Conservation (phyloP, 2,888 invertebrate species). For the Oxystoma pomonae region DNA sequence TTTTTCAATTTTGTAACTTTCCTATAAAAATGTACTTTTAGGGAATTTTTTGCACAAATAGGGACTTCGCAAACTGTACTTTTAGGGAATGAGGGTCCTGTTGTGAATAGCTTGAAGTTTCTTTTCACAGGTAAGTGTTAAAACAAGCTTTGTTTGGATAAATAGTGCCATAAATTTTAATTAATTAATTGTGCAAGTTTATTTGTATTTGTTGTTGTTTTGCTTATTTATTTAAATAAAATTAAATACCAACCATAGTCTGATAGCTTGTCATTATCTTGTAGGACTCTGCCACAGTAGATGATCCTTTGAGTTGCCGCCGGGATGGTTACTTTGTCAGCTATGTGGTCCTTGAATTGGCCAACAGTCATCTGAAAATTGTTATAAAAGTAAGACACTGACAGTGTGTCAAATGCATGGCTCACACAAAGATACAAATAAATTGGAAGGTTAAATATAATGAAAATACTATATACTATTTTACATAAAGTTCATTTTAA, state of each 20-base stretch:
- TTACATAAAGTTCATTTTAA: background rate
- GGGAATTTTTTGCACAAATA: too few species aligned
- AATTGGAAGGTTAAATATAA: background rate
- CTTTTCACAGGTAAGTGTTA: too few species aligned
- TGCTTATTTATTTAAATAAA: too few species aligned
- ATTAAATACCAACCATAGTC: constrained; percentile 86
- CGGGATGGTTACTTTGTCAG: constrained; percentile 72
- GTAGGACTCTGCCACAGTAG: constrained; percentile 89
- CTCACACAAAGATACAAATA: background rate
- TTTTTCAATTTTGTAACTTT: too few species aligned
- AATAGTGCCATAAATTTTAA: too few species aligned
- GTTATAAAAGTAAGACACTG: background rate
- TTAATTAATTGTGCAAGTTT: too few species aligned
- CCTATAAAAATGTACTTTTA: too few species aligned
- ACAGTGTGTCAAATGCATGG: background rate
- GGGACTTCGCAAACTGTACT: too few species aligned
- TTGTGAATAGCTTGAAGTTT: too few species aligned
- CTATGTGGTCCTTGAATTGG: constrained; percentile 76
- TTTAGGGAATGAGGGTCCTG: too few species aligned
- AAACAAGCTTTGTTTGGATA: too few species aligned
- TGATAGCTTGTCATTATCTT: constrained; percentile 78
- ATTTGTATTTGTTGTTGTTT: too few species aligned
- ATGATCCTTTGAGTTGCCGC: constrained; percentile 85
- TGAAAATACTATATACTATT: background rate
- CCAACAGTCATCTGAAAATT: constrained; percentile 72